Evolutionary conservation across 35 echinoderm and acorn worm genomes (phyloP).

Genomic region (Ophiothrix spiculata): DNA sequence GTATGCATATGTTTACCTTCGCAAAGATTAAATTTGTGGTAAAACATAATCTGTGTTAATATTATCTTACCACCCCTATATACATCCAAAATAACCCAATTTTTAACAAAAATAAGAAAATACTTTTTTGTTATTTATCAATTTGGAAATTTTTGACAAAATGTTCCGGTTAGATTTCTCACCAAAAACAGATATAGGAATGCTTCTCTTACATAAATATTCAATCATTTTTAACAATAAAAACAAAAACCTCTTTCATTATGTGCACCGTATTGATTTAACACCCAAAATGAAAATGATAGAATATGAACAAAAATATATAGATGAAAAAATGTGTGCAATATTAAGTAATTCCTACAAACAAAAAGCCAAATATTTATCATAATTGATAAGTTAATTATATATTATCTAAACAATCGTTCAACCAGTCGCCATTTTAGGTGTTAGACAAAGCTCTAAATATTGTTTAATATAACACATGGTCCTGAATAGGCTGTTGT

Average conservation of each 20-base stretch:
- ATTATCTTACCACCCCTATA: background rate
- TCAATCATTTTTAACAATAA: background rate
- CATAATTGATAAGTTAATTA: background rate
- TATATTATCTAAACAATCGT: too few species aligned
- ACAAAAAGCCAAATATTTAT: background rate
- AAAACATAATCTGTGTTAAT: background rate
- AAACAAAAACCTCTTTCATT: background rate
- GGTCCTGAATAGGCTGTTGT: too few species aligned
- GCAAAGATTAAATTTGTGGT: background rate
- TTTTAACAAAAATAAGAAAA: background rate
- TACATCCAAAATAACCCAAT: background rate
- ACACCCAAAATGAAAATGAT: background rate
- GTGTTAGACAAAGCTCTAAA: too few species aligned
- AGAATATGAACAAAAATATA: background rate
- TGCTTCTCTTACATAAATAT: background rate
- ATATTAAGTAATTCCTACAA: background rate
- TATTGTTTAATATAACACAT: too few species aligned
- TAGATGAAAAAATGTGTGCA: background rate
- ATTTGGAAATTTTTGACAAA: background rate
- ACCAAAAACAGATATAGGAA: background rate
- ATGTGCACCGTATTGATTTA: background rate
- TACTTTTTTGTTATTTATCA: background rate
- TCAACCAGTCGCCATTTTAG: too few species aligned
- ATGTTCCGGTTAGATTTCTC: background rate
- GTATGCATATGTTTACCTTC: background rate